phyloP scores from a whole-genome alignment of 2,113 vertebrate species.

The Isurus oxyrinchus region DNA sequence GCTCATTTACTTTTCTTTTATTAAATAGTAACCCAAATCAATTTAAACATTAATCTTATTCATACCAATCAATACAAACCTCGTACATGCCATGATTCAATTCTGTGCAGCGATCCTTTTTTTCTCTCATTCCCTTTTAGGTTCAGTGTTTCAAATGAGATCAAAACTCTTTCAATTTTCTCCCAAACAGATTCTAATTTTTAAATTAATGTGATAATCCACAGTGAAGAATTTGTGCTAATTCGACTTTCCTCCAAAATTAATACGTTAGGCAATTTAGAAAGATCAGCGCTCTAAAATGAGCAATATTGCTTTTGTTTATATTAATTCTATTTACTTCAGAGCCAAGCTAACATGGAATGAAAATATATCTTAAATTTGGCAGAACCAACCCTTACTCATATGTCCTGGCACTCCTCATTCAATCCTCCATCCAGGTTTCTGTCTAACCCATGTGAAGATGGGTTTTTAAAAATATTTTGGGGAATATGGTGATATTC shows the following conservation, averaged over 20 bases:
- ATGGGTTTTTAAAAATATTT: too few species aligned
- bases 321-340: background rate
- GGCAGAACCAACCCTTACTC: background rate
- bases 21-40: slow-evolving; percentile 7
- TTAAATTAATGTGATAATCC: background rate
- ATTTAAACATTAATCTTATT: slow-evolving; percentile 11
- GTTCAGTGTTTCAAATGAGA: background rate
- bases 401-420: background rate
- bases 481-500: too few species aligned
- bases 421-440: background rate
- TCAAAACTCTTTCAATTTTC: background rate
- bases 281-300: background rate
- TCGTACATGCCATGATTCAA: background rate
- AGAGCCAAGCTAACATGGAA: background rate
- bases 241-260: background rate
- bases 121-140: background rate
- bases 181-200: background rate
- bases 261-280: background rate
- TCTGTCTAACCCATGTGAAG: too few species aligned
- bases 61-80: background rate
- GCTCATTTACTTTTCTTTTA: background rate
- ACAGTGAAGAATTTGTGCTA: background rate
- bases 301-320: background rate
- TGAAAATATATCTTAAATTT: background rate
- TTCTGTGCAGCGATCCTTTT: background rate